Conservation (phyloP, 2,888 invertebrate species). For the Bugula neritina region DNA sequence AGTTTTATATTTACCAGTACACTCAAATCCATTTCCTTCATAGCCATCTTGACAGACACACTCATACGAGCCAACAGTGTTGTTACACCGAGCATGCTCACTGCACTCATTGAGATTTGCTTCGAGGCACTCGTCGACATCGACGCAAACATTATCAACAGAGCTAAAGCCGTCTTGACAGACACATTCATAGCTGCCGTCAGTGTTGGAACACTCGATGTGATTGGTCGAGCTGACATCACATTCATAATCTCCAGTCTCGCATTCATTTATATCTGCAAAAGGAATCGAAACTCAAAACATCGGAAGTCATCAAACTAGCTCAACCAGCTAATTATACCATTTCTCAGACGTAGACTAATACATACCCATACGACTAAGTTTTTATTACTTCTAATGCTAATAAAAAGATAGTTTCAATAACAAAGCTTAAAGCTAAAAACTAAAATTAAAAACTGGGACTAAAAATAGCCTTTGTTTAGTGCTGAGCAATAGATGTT, state of each 20-base stretch:
- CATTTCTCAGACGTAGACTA: too few species aligned
- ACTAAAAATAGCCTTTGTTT: too few species aligned
- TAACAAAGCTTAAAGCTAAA: too few species aligned
- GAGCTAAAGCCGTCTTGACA: slow-evolving; percentile 31
- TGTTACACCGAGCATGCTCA: slow-evolving; percentile 1
- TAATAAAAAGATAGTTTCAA: too few species aligned
- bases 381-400: too few species aligned
- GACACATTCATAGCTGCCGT: slow-evolving; percentile 39
- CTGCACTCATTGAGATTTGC: neutral
- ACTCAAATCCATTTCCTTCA: neutral
- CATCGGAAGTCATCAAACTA: too few species aligned
- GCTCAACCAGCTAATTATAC: too few species aligned
- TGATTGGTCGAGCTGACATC: slow-evolving; percentile 11
- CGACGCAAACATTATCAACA: neutral
- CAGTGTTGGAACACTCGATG: slow-evolving; percentile 39
- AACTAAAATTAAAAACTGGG: too few species aligned
- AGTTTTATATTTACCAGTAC: neutral
- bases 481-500: too few species aligned
- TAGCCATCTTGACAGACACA: neutral
- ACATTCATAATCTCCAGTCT: slow-evolving; percentile 28
- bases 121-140: neutral
- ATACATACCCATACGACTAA: too few species aligned
- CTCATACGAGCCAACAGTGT: neutral
- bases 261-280: slow-evolving; percentile 29
- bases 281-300: too few species aligned